These are phyloP conservation scores for Anser cygnoides DNA, from an alignment of 2,113 vertebrate genomes.

Conservation along the genomic window DNA sequence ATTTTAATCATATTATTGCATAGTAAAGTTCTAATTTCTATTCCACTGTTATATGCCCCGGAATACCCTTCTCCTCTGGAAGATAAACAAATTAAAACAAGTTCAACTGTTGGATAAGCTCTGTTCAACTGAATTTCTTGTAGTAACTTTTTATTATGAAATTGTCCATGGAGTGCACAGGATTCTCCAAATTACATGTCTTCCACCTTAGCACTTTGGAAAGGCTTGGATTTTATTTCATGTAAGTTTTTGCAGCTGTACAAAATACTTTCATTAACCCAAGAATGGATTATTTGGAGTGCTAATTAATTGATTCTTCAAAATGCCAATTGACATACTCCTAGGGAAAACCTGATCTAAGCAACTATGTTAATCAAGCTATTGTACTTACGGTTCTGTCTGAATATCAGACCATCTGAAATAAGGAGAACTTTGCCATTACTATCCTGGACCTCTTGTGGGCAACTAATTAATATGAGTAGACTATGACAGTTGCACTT, in stretches of 20 bases:
- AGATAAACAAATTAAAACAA: conserved; percentile 26
- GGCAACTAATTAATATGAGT: conserved; percentile 86
- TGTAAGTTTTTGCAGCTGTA: conserved; percentile 79
- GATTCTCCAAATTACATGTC: conserved; percentile 31
- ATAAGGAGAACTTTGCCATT: conserved; percentile 82
- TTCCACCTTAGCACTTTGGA: conserved; percentile 59
- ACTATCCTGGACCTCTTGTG: conserved; percentile 79
- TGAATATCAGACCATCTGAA: conserved; percentile 82
- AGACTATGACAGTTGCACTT: conserved; percentile 83
- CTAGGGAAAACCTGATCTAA: conserved; percentile 83
- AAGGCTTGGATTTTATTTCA: conserved; percentile 71
- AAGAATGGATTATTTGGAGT: conserved; percentile 84
- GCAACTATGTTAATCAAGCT: conserved; percentile 83
- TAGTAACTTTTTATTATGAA: conserved; percentile 29
- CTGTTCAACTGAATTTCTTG: background rate
- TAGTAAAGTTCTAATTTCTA: conserved; percentile 37
- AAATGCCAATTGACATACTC: conserved; percentile 82
- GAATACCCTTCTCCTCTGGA: background rate
- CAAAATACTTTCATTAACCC: conserved; percentile 84
- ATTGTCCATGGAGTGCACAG: background rate
- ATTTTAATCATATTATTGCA: conserved; percentile 25
- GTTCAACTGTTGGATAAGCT: background rate
- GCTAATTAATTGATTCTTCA: conserved; percentile 88
- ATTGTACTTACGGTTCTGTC: conserved; percentile 77
- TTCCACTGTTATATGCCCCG: background rate